These are phyloP conservation scores for Laticauda colubrina DNA, from an alignment of 2,113 vertebrate genomes.

Conservation along the genomic window DNA sequence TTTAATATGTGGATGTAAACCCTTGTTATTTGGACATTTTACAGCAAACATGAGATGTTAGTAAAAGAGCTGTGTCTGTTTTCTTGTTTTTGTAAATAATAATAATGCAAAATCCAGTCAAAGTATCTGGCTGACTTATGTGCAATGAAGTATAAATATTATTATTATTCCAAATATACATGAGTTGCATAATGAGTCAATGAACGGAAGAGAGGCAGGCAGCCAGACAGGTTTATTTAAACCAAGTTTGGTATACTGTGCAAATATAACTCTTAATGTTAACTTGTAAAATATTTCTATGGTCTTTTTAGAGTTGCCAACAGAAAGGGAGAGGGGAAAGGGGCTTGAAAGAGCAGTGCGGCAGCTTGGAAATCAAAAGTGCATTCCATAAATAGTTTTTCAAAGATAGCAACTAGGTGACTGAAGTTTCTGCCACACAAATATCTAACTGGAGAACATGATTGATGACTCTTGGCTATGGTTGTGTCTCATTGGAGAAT, in stretches of 20 bases:
- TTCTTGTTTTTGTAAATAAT: not conserved
- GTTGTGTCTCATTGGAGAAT: too few relatives aligned
- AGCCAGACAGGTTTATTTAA: not conserved
- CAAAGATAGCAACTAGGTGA: too few relatives aligned
- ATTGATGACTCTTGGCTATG: too few relatives aligned
- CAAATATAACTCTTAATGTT: not conserved
- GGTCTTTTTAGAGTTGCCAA: too few relatives aligned
- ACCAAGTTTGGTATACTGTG: not conserved
- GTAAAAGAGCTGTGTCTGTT: not conserved
- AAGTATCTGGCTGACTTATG: not conserved
- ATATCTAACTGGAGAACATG: too few relatives aligned
- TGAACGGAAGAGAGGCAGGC: not conserved
- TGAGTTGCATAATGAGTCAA: not conserved
- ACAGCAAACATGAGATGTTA: not conserved
- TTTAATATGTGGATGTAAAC: not conserved
- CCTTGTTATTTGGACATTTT: not conserved
- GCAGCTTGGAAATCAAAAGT: too few relatives aligned
- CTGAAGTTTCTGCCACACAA: too few relatives aligned
- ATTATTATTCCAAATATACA: not conserved
- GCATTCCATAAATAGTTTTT: too few relatives aligned
- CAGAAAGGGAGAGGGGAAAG: too few relatives aligned
- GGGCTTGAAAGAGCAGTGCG: too few relatives aligned
- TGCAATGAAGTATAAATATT: not conserved
- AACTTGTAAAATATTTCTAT: too few relatives aligned
- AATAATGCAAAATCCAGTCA: not conserved